Percentiles rank a stretch among this genome's conserved stretches.
Evolutionary conservation across 2,888 invertebrate genomes (phyloP).

Genomic region (Drosophila austrosaltans): DNA sequence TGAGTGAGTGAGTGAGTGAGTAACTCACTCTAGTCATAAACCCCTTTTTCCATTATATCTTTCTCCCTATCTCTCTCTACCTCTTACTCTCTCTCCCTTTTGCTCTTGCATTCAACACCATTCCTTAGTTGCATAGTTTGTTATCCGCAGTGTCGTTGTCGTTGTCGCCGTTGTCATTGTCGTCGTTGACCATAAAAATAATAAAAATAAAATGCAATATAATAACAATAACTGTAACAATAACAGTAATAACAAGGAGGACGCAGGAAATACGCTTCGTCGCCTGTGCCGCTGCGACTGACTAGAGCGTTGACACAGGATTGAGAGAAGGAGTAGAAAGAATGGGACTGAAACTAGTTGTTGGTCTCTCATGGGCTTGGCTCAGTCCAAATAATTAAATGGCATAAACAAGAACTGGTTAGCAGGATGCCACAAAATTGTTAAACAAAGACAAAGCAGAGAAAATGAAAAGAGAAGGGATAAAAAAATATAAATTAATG

Average conservation of each 20-base stretch:
- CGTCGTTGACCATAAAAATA: constrained; percentile 57
- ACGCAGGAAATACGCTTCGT: constrained; percentile 36
- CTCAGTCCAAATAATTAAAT: constrained; percentile 65
- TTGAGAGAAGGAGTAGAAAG: not conserved
- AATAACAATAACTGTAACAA: constrained; percentile 68
- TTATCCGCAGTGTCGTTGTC: constrained; percentile 14
- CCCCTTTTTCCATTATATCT: not conserved
- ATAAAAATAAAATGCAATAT: constrained; percentile 59
- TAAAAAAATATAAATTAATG: not conserved
- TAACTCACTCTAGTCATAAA: constrained; percentile 7
- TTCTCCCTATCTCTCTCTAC: not conserved
- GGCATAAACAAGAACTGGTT: constrained; percentile 35
- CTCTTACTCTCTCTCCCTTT: not conserved
- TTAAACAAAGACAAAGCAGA: constrained; percentile 14
- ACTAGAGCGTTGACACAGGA: not conserved
- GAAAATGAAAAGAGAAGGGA: constrained; percentile 6
- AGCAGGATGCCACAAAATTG: constrained; percentile 13
- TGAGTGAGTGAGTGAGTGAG: not conserved
- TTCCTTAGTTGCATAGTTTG: constrained; percentile 30
- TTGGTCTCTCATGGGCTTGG: not conserved
- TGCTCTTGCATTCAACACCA: not conserved
- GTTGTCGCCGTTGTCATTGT: constrained; percentile 29
- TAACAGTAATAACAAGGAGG: constrained; percentile 48
- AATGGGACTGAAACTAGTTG: constrained; percentile 18
- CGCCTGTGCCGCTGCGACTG: constrained; percentile 43